Base-by-base conservation (phyloP, 2,797 vertebrate species). In the Nothura maculosa region DNA sequence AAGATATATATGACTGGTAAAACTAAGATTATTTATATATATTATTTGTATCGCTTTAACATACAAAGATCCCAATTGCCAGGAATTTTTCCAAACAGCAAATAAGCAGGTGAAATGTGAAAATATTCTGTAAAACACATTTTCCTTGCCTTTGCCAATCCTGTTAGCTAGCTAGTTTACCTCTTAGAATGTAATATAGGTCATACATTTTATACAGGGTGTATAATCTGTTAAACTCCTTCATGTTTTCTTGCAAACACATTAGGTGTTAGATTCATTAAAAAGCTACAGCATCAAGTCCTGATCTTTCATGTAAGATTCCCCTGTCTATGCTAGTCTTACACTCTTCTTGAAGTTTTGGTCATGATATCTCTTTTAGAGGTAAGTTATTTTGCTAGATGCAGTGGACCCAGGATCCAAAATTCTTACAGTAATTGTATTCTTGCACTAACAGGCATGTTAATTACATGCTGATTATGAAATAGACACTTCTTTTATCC, bases 401-500 rank as follows among this genome's bases (percentile, higher is more conserved):
- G 10, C n/a, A 40, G 21, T 83, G 89, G 89, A 93, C 25, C 45
- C 21, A 72, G 14, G 34, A 55, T 69, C 50, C 80, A 38, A 54
- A 81, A 34, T 42, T 81, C 87, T 55, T 89, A 21, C 13, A 83
- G 19, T 27, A 34, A 78, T 91, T 87, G 38, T 48, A 54, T 82
- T 81, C 69, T 86, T 84, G 79, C 34, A 84, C 55, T 86, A 66
- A 85, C 58, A 62, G 17, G 27, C 17, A 17, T 66, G 27, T 48
- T 67, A 73, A 73, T 81, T 91, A 55, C 45, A 82, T 74, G 43
- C 79, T 91, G 76, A 87, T 79, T 87, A 92, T 73, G 72, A 92
- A 87, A 93, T 64, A 94, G 42, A 85, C 72, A 86, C 62, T 96
- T 82, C 36, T 84, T 83, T 85, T 66, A 78, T 74, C 69, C 54